phyloP scores from a whole-genome alignment of 2,888 invertebrate species.

The Pristionchus entomophagus region DNA sequence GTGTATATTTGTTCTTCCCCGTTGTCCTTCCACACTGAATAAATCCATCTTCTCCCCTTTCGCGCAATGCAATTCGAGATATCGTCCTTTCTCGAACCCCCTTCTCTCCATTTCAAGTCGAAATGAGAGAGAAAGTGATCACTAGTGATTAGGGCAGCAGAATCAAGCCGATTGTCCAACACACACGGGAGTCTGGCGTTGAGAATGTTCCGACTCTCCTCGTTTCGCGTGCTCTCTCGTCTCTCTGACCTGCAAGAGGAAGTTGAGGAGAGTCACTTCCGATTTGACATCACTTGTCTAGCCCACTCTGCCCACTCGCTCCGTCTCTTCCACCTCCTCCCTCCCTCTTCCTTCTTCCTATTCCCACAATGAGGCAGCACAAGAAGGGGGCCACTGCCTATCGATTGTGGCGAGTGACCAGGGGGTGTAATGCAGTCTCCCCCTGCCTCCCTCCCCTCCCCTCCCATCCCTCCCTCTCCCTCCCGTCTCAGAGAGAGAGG shows the following conservation, averaged over 20 bases:
- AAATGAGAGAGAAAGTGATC: slow-evolving; percentile 22
- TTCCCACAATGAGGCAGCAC: slow-evolving; percentile 39
- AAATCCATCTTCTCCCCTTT: not conserved
- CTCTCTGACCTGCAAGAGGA: no score
- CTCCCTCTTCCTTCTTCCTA: slow-evolving; percentile 2
- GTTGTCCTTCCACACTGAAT: slow-evolving; percentile 21
- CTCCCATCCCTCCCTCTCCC: not conserved
- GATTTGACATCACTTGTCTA: not conserved
- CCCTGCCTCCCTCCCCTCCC: not conserved
- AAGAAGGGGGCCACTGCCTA: slow-evolving; percentile 39
- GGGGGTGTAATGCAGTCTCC: slow-evolving; percentile 47
- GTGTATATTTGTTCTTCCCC: slow-evolving; percentile 10
- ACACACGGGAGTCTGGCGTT: slow-evolving; percentile 15
- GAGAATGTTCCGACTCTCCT: no score
- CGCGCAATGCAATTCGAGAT: not conserved
- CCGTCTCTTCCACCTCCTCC: slow-evolving; percentile 17
- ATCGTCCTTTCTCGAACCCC: not conserved
- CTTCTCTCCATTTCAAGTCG: not conserved
- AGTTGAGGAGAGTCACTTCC: no score
- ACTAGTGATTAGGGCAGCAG: slow-evolving; percentile 25
- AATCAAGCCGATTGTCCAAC: slow-evolving; percentile 11
- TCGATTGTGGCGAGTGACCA: slow-evolving; percentile 43
- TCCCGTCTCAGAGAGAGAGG: not conserved
- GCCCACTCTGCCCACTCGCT: not conserved
- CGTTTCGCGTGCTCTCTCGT: no score